Evolutionary conservation across 1,140 invertebrate genomes (phyloP), one percentile per base, ranked within the genome.

Genomic region (Panagrolaimus sp.): DNA sequence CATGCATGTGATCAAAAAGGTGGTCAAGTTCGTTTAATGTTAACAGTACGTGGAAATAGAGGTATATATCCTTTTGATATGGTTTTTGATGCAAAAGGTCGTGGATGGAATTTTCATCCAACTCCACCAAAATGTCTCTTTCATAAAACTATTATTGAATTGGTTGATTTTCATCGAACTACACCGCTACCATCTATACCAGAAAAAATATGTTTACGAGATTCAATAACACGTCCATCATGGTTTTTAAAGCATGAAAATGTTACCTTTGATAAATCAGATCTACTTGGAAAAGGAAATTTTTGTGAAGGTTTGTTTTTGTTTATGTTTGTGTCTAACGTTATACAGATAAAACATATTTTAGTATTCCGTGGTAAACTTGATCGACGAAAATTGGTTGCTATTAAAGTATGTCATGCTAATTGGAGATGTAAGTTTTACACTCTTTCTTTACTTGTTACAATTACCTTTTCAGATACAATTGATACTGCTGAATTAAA

Each of bases 401-500:
- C 51, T 20, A 16, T 57, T 16, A 57, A 57, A 27, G 51, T 57
- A 20, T 57, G 51, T 57, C 51, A 57, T 57, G 51, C 51, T 5
- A 57, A 57, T 16, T 57, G 51, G 51, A 20, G 51, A 57, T 57
- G 51, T 57, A 27, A 57, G 51, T 20, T 57, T 57, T 20, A 11
- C 16, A 9, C 14, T 11, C n/a, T 53, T 14, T 9, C 8, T n/a
- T 9, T 9, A 3, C 9, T 13, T 57, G 51, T 20, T 20, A n/a
- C 1, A 57, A 57, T 20, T 23, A 2, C 7, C 2, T 20, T 25
- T 57, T 57, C n/a, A 57, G 51, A 57, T 16, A 57, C 51, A 2
- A 11, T 11, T n/a, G 51, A n/a, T n/a, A 27, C 11, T 4, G 51
- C 20, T 4, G n/a, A 14, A 1, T 25, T 27, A 8, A 57, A 57